A percentile compares a stretch with the other conserved stretches of the same genome.
Evolutionary conservation across 2,113 vertebrate genomes (phyloP).

Genomic region (Caracal caracal): DNA sequence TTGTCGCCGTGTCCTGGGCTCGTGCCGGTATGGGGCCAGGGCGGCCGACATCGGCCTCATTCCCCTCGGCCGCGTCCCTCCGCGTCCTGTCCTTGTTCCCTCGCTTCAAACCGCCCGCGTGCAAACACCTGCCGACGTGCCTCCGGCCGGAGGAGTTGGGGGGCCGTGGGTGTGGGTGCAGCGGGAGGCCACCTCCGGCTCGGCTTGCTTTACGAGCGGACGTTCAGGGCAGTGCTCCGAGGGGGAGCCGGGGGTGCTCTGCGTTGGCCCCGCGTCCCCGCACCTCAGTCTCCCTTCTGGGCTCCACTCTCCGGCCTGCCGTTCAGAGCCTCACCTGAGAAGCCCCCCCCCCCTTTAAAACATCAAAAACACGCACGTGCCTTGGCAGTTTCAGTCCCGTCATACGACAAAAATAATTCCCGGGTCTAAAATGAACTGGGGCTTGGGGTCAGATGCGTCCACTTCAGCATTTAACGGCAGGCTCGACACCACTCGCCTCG

Average conservation of each 20-base stretch:
- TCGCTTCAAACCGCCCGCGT: neutral
- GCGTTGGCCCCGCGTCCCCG: neutral
- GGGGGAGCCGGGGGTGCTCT: neutral
- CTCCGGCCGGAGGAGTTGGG: rapidly evolving
- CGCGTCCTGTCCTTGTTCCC: neutral
- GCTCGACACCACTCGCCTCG: neutral
- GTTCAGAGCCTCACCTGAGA: neutral
- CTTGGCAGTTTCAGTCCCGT: neutral
- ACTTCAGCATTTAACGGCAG: neutral
- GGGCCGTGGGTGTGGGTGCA: rapidly evolving
- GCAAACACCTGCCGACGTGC: neutral
- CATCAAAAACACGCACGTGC: rapidly evolving
- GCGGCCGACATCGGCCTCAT: rapidly evolving
- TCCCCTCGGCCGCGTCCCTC: neutral
- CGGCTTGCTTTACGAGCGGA: neutral
- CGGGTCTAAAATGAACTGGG: neutral
- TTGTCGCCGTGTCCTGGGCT: neutral
- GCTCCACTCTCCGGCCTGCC: neutral
- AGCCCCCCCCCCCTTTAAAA: neutral
- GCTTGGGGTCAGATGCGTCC: neutral
- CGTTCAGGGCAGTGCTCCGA: neutral
- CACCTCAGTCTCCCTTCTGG: rapidly evolving
- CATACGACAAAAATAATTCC: neutral
- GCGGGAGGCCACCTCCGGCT: too few relatives aligned
- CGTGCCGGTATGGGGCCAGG: rapidly evolving